Evolutionary conservation across 2,113 vertebrate species (phyloP), one percentile per base, ranked within the genome.

Genomic region (Toxostoma redivivum): DNA sequence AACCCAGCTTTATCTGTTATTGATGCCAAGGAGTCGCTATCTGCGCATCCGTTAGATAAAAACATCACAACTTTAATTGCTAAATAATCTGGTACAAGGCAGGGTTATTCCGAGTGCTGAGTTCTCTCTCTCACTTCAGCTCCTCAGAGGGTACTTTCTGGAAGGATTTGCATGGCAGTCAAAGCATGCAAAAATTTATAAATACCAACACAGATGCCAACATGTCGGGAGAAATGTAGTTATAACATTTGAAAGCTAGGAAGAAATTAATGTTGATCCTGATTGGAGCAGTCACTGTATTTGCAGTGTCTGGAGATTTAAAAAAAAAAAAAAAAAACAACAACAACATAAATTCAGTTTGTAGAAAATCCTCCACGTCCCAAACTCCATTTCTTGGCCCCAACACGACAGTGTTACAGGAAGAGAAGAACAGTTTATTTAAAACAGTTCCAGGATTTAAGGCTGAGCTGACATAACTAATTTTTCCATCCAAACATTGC

Each of bases 131-230:
- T 80, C 93, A 48, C 93, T 94, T 90, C 90, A 93, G 67, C 79
- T 96, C 95, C 90, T 94, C 17, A 66, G 88, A 94, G 87, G 91
- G 72, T 54, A 93, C 85, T 88, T 86, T 93, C 95, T 90, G 85
- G 76, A 96, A 88, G 79, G 81, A 93, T 92, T 64, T 90, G 64
- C 85, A 92, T 71, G 90, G 95, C 90, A 95, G 92, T 96, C 93
- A 88, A 93, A 92, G 93, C 95, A 93, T 76, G 86, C 76, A 94
- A 58, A 86, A 94, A 92, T 86, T 88, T 95, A 94, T 94, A 96
- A 96, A 96, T 94, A 96, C 64, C 92, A 95, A 73, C 92, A 93
- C 93, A 94, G 94, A 96, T 97, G 95, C 94, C 94, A 93, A 88
- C 86, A 86, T 56, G 80, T 94, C 47, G 81, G 80, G 65, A 96